A percentile compares a stretch with the other conserved stretches of the same genome.
phyloP scores from a whole-genome alignment of 2,888 invertebrate species.

The Ernsta delagoae region DNA sequence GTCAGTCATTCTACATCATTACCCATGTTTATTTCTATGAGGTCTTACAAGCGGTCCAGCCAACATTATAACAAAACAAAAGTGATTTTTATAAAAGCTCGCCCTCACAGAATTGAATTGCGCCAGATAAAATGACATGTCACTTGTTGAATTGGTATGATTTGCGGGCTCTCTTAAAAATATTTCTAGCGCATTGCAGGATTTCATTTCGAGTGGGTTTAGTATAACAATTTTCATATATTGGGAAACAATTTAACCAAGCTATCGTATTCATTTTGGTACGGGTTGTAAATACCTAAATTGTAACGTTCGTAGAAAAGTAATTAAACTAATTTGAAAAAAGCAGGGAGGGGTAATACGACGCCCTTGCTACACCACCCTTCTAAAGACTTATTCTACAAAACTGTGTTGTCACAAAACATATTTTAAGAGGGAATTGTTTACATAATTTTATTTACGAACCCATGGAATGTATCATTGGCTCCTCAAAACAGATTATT shows the following conservation, averaged over 20 bases:
- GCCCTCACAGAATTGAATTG: slow-evolving; percentile 3
- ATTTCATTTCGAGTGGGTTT: slow-evolving; percentile 5
- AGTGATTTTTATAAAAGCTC: slow-evolving; percentile 15
- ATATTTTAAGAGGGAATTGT: slow-evolving; percentile 8
- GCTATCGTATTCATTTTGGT: slow-evolving; percentile 16
- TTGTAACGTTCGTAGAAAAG: slow-evolving; percentile 50
- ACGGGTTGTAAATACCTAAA: slow-evolving; percentile 2
- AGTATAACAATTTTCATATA: slow-evolving; percentile 7
- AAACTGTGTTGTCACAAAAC: no score
- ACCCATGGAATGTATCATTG: no score
- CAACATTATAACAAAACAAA: neutral
- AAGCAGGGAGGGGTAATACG: slow-evolving; percentile 36
- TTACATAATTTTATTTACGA: no score
- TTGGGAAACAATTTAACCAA: slow-evolving; percentile 14
- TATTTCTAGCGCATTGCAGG: slow-evolving; percentile 24
- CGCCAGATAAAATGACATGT: slow-evolving; percentile 12
- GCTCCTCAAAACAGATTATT: no score
- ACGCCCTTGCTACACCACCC: slow-evolving; percentile 12
- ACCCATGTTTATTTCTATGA: no score
- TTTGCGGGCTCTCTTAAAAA: slow-evolving; percentile 19
- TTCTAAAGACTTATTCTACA: no score
- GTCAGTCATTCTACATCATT: no score
- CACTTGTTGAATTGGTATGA: slow-evolving; percentile 19
- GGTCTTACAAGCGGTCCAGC: no score
- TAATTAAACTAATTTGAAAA: slow-evolving; percentile 72